Evolutionary conservation across 2,113 vertebrate genomes (phyloP), one percentile per base, ranked within the genome.

Genomic region (Panthera leo): DNA sequence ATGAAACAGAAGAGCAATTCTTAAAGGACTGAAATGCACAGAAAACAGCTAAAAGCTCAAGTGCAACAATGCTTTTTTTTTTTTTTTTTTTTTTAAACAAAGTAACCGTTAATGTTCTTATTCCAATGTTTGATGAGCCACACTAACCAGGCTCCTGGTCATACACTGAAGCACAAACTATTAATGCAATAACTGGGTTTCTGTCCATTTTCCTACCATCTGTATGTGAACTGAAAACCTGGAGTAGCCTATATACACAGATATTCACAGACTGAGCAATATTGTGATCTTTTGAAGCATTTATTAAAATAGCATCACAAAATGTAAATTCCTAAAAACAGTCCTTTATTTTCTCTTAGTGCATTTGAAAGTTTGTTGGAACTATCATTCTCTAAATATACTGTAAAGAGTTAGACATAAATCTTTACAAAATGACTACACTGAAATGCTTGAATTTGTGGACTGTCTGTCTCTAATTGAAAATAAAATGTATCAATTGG

Each of bases 381-480:
- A 82, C 10, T 85, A 51, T 53, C 14, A 65, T 80, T 96, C 68
- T 63, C 21, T 85, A 95, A 95, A 65, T 71, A 65, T 83, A 51
- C 6, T 94, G 5, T 76, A 85, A 89, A 84, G 29, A 96, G 13
- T 91, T 36, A 75, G 75, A 39, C 71, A 70, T 68, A 85, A 80
- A 88, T 90, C 67, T 94, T 88, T 45, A 76, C 0, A 68, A 70
- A 93, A 42, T 31, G 31, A 94, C 93, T 83, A 85, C 14, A 90
- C 84, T 92, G 84, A 92, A 94, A 97, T 67, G 73, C 21, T 97
- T 19, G 65, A 89, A 71, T 45, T 53, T 96, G 39, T 39, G 39
- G 39, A 39, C 39, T 39, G 39, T 39, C 39, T 39, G 39, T 53
- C 36, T 95, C 42, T 65, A 75, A 89, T 0, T 94, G n/a, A 70